Evolutionary conservation across 30 jellyfish, hydroid and myxozoan species (phyloP), one percentile per base, ranked within the genome.

Genomic region (Clytia hemisphaerica): DNA sequence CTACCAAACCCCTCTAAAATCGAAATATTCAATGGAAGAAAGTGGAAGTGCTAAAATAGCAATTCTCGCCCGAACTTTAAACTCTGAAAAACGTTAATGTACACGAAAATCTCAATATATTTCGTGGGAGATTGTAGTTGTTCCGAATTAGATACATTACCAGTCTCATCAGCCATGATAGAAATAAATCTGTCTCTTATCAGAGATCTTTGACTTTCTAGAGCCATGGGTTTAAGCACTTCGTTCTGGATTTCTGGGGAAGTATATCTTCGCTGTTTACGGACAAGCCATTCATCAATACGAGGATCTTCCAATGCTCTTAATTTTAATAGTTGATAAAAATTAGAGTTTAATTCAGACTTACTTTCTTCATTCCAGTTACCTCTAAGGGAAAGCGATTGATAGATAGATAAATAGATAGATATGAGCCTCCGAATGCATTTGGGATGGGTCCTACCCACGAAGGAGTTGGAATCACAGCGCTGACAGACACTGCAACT

Each of bases 241-340:
- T 59, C 72, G 29, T 64, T 36, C 38, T 64, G 66, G 36, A 34
- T 34, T 30, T 9, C 16, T n/a, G 65, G 65, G 35, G 66, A 64
- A 25, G 69, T 64, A 26, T 64, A 64, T 29, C 38, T 64, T 1
- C 35, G 38, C 3, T 64, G 18, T 25, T 67, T 67, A 6, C 46
- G 25, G 24, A 16, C 31, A 19, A 78, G 29, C 92, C 92, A 58
- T 48, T 66, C 92, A 6, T 46, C 76, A 66, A 78, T 78, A 12
- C 76, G 55, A 22, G 92, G 92, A 42, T 78, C 92, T 50, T 78
- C 83, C 35, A 58, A 68, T 31, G 82, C 67, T 65, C 92, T 66
- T 35, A 78, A 71, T 54, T 65, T 34, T 49, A 78, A 76, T 66
- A 78, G 37, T 19, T 78, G 92, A 66, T 66, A 65, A 25, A 66